These are phyloP conservation scores for Thamnaconus septentrionalis DNA, from an alignment of 2,113 vertebrate species.

Conservation along the genomic window DNA sequence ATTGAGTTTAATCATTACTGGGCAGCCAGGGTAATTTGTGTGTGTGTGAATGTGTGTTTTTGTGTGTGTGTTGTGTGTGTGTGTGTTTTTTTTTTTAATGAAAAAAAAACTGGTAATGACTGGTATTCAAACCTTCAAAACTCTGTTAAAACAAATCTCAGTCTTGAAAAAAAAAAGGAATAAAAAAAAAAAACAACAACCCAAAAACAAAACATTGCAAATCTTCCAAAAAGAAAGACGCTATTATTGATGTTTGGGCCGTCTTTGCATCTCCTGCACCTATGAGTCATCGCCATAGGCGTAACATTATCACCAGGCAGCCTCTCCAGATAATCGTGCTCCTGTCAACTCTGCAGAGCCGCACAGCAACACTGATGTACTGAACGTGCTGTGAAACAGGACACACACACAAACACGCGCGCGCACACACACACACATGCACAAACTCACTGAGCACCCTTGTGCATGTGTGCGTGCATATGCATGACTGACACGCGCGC, in stretches of 20 bases:
- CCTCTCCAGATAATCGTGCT: conserved; percentile 24
- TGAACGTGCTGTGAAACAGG: conserved; percentile 22
- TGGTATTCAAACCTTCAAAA: no score
- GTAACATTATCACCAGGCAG: conserved; percentile 20
- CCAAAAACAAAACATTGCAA: not conserved
- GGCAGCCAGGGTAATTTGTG: no score
- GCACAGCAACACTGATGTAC: conserved; percentile 26
- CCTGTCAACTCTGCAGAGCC: conserved; percentile 29
- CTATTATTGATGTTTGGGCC: not conserved
- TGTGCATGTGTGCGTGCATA: conserved; percentile 59
- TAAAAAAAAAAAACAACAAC: not conserved
- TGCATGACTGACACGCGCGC: conserved; percentile 57
- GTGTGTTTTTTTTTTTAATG: no score
- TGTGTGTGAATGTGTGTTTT: no score
- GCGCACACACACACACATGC: conserved; percentile 16
- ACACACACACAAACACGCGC: conserved; percentile 6
- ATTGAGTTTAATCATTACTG: no score
- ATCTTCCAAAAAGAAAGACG: not conserved
- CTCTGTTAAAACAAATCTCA: not conserved
- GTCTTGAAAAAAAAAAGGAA: not conserved
- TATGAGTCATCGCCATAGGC: conserved; percentile 15
- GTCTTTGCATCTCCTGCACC: not conserved
- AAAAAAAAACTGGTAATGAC: no score
- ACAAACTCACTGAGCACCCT: conserved; percentile 1
- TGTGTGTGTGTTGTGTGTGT: not conserved